Base-by-base conservation (phyloP, 1,140 invertebrate species). In the Lysiphlebus fabarum region DNA sequence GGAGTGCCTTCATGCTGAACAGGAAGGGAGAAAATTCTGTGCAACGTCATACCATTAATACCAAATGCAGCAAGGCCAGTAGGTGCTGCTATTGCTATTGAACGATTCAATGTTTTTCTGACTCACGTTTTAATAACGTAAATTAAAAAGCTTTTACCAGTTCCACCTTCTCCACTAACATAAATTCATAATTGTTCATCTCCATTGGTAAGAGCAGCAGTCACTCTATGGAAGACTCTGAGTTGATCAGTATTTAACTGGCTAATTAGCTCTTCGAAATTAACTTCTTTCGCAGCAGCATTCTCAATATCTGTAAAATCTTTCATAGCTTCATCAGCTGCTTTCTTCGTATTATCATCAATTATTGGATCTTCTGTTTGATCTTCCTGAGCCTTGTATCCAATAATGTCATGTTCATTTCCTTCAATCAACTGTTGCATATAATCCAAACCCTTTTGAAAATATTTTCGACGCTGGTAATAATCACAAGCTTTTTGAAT, bases 381-480 rank as follows among this genome's bases (percentile, higher is more conserved):
- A n/a, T n/a, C 60, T 45, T 61, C 45, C 42, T 38, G 14, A 59
- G 50, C 48, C 45, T 63, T 14, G 9, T 62, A 49, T 14, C 62
- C 11, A 54, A 36, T 42, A 26, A 59, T 9, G 56, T 63, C 50
- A 6, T 62, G 44, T 62, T 58, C 34, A 37, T 58, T 62, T 67
- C 64, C n/a, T n/a, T n/a, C 33, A 40, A 69, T 12, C 11, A 62
- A 10, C 33, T 68, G 26, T 48, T 57, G 62, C 9, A 63, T 63
- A 53, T 36, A 42, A n/a, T 67, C 59, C 33, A 69, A 42, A 9
- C 48, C 61, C 42, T 62, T 11, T 62, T 68, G 49, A 7, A 66
- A 63, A 57, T 65, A 58, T 9, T 43, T 14, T 41, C 64, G 36
- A 56, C 45, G 41, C 56, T 70, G 63, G 53, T 69, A 66, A 68